Conservation (phyloP, 2,113 vertebrate genomes). For the Brachyhypopomus occidentalis region DNA sequence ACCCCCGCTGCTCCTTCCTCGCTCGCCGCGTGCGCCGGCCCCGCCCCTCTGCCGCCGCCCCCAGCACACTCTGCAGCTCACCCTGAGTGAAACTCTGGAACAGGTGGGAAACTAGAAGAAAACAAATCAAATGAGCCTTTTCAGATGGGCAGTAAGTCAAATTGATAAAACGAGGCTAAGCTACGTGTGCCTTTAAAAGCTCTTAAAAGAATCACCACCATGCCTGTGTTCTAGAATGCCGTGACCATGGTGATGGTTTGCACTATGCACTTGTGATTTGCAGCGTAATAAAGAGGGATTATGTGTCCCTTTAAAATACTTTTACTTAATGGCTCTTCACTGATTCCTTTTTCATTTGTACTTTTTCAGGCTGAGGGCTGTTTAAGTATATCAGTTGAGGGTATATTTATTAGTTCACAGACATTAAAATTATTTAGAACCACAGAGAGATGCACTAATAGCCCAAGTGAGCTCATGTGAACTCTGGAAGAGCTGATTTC, state of each 20-base stretch:
- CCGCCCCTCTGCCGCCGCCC: slow-evolving; percentile 74
- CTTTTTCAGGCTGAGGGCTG: not conserved
- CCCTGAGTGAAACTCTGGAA: slow-evolving; percentile 92
- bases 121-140: not conserved
- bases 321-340: slow-evolving; percentile 5
- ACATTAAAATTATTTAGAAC: not conserved
- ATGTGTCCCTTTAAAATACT: slow-evolving; percentile 7
- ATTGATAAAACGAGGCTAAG: not conserved
- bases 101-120: slow-evolving; percentile 80
- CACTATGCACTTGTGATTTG: not conserved
- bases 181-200: not conserved
- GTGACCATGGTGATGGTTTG: no score
- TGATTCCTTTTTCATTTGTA: not conserved
- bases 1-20: slow-evolving; percentile 73
- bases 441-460: not conserved
- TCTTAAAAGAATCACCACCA: no score
- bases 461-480: not conserved
- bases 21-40: slow-evolving; percentile 83
- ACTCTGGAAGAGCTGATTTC: not conserved
- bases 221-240: not conserved
- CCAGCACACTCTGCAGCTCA: slow-evolving; percentile 83
- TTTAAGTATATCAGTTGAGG: not conserved
- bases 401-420: not conserved
- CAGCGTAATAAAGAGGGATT: slow-evolving; percentile 25
- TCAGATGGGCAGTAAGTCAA: not conserved